Conservation (phyloP, 2,797 vertebrate species). For the Mallotus villosus region DNA sequence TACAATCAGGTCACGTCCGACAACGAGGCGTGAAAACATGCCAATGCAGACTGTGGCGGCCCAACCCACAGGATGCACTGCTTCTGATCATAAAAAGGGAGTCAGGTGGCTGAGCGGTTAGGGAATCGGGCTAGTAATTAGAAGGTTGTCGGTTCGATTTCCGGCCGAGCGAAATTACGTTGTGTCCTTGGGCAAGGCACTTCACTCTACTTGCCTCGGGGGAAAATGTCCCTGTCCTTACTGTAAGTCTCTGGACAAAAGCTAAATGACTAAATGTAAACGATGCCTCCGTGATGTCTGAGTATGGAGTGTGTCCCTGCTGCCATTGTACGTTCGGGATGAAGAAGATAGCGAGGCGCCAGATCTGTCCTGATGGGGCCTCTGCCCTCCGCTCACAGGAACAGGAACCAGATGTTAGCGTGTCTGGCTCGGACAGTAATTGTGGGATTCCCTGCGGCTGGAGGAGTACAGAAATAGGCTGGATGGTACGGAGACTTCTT, state of each 20-base stretch:
- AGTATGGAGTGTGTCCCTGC: slow-evolving; percentile 8
- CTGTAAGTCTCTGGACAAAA: too few relatives aligned
- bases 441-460: slow-evolving; percentile 21
- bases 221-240: too few relatives aligned
- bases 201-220: too few relatives aligned
- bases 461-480: slow-evolving; percentile 6
- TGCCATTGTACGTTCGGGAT: slow-evolving; percentile 8
- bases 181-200: too few relatives aligned
- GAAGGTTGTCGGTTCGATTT: too few relatives aligned
- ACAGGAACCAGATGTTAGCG: slow-evolving; percentile 40
- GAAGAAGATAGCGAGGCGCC: not conserved
- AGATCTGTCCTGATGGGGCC: not conserved
- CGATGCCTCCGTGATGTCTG: slow-evolving; percentile 19
- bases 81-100: too few relatives aligned
- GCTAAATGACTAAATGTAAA: too few relatives aligned
- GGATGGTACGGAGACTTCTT: slow-evolving; percentile 8
- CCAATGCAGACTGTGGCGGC: slow-evolving; percentile 13
- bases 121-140: too few relatives aligned
- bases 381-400: not conserved
- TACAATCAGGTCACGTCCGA: slow-evolving; percentile 46
- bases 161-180: too few relatives aligned
- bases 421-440: not conserved
- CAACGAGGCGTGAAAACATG: slow-evolving; percentile 21
- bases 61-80: slow-evolving; percentile 38
- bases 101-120: too few relatives aligned